phyloP scores from a whole-genome alignment of 2,113 vertebrate genomes.

The Perca fluviatilis region DNA sequence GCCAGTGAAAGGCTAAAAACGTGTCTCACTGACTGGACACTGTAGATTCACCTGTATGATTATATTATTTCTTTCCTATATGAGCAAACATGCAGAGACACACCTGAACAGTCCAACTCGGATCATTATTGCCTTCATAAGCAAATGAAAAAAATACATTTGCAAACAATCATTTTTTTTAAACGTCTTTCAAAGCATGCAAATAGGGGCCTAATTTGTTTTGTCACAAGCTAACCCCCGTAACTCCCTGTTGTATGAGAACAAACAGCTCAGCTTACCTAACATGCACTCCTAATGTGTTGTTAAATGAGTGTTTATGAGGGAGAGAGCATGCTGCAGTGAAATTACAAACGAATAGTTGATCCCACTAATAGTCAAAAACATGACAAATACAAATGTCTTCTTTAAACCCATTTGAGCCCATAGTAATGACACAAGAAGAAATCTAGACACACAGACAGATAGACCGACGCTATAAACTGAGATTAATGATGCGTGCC shows the following conservation, averaged over 20 bases:
- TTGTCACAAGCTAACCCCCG: slow-evolving; percentile 16
- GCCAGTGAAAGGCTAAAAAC: background rate
- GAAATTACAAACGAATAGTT: slow-evolving; percentile 4
- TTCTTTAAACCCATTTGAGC: background rate
- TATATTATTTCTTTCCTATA: background rate
- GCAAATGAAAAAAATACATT: background rate
- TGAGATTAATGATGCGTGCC: slow-evolving; percentile 13
- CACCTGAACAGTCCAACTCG: background rate
- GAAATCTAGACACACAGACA: background rate
- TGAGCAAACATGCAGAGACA: background rate
- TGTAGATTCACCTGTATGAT: background rate
- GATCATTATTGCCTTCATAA: background rate
- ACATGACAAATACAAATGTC: background rate
- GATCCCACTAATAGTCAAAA: background rate
- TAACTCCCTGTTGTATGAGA: slow-evolving; percentile 24
- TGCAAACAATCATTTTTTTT: background rate
- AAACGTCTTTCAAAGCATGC: slow-evolving; percentile 2
- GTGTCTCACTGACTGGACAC: background rate
- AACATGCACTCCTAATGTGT: background rate
- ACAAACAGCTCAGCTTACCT: slow-evolving; percentile 32
- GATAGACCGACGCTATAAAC: slow-evolving; percentile 1
- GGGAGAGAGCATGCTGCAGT: background rate
- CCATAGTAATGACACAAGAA: background rate
- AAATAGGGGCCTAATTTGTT: slow-evolving; percentile 26
- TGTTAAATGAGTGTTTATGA: slow-evolving; percentile 11